Conservation (phyloP, 1,140 invertebrate species). For the Pachyrhynchus sulphureomaculatus region DNA sequence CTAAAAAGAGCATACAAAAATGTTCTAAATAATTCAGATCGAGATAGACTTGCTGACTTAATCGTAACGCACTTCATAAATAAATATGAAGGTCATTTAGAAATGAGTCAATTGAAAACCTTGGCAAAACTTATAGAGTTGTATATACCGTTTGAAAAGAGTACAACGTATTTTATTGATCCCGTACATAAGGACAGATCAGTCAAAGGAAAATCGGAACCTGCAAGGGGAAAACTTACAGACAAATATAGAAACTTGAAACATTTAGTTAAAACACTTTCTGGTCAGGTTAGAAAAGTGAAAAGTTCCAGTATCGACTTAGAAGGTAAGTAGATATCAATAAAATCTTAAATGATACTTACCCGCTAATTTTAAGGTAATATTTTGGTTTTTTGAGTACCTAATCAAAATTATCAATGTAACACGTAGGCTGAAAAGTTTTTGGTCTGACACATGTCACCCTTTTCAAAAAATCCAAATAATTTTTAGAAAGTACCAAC, state of each 20-base stretch:
- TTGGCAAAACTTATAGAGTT: neutral
- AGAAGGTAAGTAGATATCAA: too few species aligned
- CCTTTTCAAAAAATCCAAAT: too few species aligned
- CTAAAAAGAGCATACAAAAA: neutral
- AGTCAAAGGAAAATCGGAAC: neutral
- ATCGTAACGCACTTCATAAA: constrained; percentile 5
- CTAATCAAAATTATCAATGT: too few species aligned
- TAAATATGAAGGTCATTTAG: constrained; percentile 4
- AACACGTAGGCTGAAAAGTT: too few species aligned
- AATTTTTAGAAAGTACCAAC: too few species aligned
- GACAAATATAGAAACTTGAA: neutral
- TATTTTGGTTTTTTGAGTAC: too few species aligned
- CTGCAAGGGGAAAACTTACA: neutral
- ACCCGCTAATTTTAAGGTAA: too few species aligned
- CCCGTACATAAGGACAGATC: neutral
- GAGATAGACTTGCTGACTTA: constrained; percentile 8
- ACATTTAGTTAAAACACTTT: neutral
- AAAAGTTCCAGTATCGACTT: neutral
- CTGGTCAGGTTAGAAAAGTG: neutral
- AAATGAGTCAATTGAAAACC: neutral
- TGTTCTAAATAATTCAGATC: neutral
- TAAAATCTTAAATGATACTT: too few species aligned
- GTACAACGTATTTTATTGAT: neutral
- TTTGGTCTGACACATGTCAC: too few species aligned
- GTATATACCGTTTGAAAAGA: neutral